A percentile compares a stretch with the other conserved stretches of the same genome.
Evolutionary conservation across 2,113 vertebrate genomes (phyloP).

Genomic region (Leptobrachium ailaonicum): DNA sequence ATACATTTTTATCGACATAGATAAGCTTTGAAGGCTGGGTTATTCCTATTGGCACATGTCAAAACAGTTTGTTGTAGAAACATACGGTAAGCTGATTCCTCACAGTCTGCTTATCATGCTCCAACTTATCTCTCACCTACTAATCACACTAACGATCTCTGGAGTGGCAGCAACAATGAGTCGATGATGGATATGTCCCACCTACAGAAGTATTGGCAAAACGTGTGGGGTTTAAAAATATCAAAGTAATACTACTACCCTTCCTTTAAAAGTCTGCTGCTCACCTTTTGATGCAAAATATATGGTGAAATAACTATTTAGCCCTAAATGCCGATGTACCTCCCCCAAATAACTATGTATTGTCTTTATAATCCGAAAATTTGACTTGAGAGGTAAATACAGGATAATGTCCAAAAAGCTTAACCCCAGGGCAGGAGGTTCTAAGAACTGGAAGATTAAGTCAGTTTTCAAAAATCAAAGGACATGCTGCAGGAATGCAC

Average conservation of each 20-base stretch:
- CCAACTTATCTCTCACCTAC: conserved; percentile 39
- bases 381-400: background rate
- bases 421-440: background rate
- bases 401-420: background rate
- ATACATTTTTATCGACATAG: background rate
- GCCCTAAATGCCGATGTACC: background rate
- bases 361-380: conserved; percentile 5
- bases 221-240: conserved; percentile 11
- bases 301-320: background rate
- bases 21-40: conserved; percentile 11
- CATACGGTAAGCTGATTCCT: conserved; percentile 43
- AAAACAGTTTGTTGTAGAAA: conserved; percentile 10
- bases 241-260: background rate
- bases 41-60: conserved; percentile 37
- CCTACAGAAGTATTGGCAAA: conserved; percentile 1
- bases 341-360: background rate
- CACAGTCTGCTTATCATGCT: conserved; percentile 23
- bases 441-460: background rate
- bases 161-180: conserved; percentile 35
- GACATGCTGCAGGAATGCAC: background rate
- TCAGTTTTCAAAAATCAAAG: conserved; percentile 5
- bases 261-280: background rate
- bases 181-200: conserved; percentile 36
- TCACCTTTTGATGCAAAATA: background rate
- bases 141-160: conserved; percentile 42